These are phyloP conservation scores for Macaria notata DNA, from an alignment of 2,888 invertebrate genomes.

Conservation along the genomic window DNA sequence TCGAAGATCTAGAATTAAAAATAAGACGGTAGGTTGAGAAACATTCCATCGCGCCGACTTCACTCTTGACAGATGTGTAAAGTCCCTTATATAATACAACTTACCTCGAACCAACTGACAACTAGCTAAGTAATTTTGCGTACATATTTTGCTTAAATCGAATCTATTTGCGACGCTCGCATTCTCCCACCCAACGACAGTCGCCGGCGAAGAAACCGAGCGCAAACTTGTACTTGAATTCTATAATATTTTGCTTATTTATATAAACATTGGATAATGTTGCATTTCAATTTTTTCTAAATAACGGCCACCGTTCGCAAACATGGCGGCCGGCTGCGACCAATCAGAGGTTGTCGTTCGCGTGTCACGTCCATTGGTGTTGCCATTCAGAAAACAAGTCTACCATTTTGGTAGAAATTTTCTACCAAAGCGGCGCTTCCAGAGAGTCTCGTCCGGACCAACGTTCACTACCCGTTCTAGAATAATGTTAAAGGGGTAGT, in stretches of 20 bases:
- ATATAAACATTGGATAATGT: constrained; percentile 66
- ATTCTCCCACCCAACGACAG: constrained; percentile 19
- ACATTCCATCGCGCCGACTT: neutral
- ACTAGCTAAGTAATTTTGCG: constrained; percentile 69
- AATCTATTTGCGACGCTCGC: constrained; percentile 38
- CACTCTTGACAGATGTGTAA: neutral
- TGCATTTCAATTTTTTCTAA: constrained; percentile 44
- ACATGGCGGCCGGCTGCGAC: constrained; percentile 32
- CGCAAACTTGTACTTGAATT: constrained; percentile 56
- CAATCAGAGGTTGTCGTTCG: constrained; percentile 33
- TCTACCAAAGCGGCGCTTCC: constrained; percentile 14
- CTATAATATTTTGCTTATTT: constrained; percentile 67
- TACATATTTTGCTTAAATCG: constrained; percentile 73
- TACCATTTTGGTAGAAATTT: constrained; percentile 21
- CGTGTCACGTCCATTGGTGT: constrained; percentile 40
- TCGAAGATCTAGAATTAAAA: no score
- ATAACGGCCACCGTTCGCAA: constrained; percentile 30
- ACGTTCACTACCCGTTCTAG: constrained; percentile 27
- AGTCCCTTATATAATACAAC: constrained; percentile 38
- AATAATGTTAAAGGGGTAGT: constrained; percentile 30
- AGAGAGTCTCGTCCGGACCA: constrained; percentile 24
- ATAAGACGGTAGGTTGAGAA: no score
- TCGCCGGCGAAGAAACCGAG: constrained; percentile 31
- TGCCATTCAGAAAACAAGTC: constrained; percentile 31
- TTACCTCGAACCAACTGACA: constrained; percentile 68